Percentiles rank a stretch among this genome's conserved stretches.
phyloP scores from a whole-genome alignment of 2,797 vertebrate genomes.

The Cetoscarus ocellatus region DNA sequence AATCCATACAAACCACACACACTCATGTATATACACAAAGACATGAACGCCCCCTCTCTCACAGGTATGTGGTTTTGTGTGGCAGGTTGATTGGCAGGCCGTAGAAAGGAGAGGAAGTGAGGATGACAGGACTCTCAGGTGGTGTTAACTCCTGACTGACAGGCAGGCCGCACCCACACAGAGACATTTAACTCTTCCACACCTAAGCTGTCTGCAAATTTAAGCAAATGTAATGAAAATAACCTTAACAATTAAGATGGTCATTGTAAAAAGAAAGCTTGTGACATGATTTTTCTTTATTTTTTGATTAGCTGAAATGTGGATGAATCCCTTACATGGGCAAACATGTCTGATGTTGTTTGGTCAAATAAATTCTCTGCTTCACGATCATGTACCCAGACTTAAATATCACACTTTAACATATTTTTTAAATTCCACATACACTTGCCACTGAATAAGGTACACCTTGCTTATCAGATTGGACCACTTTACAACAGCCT shows the following conservation, averaged over 20 bases:
- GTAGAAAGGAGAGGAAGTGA: conserved; percentile 78
- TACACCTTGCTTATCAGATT: too few species aligned
- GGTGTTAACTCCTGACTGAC: conserved; percentile 78
- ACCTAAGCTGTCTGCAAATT: not conserved
- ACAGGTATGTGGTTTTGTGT: conserved; percentile 33
- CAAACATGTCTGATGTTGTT: too few species aligned
- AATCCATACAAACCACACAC: conserved; percentile 2
- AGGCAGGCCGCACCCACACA: conserved; percentile 53
- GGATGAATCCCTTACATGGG: not conserved
- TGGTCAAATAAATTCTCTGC: too few species aligned
- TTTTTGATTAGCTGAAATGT: not conserved
- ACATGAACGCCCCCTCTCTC: not conserved
- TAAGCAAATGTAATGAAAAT: not conserved
- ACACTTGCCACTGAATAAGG: too few species aligned
- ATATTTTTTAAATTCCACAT: too few species aligned
- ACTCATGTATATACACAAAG: not conserved
- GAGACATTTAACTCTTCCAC: conserved; percentile 60
- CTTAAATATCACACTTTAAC: too few species aligned
- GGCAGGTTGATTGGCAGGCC: conserved; percentile 74
- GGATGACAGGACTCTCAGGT: conserved; percentile 78
- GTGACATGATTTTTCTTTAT: not conserved
- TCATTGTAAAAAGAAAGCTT: not conserved
- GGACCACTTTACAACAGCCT: too few species aligned
- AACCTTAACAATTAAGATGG: conserved; percentile 10
- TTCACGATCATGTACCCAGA: too few species aligned